A percentile compares a stretch with the other conserved stretches of the same genome.
Conservation (phyloP, 2,888 invertebrate genomes). For the Rhodophaea formosa region DNA sequence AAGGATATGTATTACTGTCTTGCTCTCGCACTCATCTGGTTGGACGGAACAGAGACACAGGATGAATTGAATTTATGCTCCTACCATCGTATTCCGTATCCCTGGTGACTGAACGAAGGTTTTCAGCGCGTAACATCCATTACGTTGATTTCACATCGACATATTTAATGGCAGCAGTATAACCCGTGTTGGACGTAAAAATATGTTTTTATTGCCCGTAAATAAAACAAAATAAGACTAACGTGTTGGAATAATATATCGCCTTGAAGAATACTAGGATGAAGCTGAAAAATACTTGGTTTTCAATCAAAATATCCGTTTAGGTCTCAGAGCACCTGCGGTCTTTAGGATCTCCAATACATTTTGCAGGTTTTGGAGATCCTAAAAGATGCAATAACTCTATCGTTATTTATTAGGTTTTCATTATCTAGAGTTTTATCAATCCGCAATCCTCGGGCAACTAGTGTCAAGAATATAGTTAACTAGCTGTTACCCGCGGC, state of each 20-base stretch:
- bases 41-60: constrained; percentile 70
- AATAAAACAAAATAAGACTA: constrained; percentile 1
- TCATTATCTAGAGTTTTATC: no score
- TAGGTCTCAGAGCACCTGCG: neutral
- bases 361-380: no score
- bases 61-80: constrained; percentile 74
- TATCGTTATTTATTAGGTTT: no score
- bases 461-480: no score
- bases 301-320: neutral
- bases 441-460: no score
- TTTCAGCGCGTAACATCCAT: constrained; percentile 32
- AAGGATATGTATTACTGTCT: constrained; percentile 65
- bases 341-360: no score
- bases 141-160: constrained; percentile 4
- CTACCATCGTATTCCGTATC: constrained; percentile 43
- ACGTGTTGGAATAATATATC: neutral
- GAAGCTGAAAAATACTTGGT: neutral
- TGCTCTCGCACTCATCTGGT: constrained; percentile 68
- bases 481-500: no score
- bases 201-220: neutral
- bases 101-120: constrained; percentile 37
- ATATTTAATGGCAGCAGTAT: neutral
- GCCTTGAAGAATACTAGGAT: neutral
- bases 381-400: no score
- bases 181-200: constrained; percentile 1